phyloP scores from a whole-genome alignment of 1,140 invertebrate genomes.

The Agrilus planipennis region DNA sequence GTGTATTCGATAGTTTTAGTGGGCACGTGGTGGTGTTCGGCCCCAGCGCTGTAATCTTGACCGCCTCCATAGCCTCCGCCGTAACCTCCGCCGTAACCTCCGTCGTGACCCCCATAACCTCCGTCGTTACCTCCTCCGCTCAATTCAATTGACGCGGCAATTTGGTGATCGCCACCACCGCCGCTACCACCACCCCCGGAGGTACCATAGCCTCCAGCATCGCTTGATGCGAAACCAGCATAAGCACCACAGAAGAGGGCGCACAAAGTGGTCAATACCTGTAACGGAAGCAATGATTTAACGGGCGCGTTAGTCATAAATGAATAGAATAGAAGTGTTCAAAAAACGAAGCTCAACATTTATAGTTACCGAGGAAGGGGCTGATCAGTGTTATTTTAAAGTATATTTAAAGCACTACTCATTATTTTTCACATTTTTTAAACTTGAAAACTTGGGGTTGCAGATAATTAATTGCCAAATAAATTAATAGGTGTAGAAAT shows the following conservation, averaged over 20 bases:
- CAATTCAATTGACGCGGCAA: no score
- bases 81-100: conserved; percentile 12
- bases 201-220: conserved; percentile 4
- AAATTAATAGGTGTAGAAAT: no score
- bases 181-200: conserved; percentile 15
- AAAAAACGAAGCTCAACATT: no score
- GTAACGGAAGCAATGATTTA: no score
- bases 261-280: conserved; percentile 19
- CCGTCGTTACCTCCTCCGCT: conserved; percentile 17
- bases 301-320: no score
- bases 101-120: conserved; percentile 12
- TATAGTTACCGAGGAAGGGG: no score
- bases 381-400: no score
- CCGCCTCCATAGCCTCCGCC: conserved; percentile 23
- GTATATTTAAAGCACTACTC: no score
- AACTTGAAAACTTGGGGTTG: no score
- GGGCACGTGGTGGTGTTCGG: conserved; percentile 24
- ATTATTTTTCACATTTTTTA: no score
- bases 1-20: conserved; percentile 49
- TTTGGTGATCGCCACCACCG: conserved; percentile 21
- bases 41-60: conserved; percentile 10
- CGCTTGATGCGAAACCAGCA: conserved; percentile 16
- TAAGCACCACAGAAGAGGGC: conserved; percentile 18
- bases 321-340: no score
- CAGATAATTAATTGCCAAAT: no score